Conservation (phyloP, 2,797 vertebrate genomes). For the Chloroceryle inda region DNA sequence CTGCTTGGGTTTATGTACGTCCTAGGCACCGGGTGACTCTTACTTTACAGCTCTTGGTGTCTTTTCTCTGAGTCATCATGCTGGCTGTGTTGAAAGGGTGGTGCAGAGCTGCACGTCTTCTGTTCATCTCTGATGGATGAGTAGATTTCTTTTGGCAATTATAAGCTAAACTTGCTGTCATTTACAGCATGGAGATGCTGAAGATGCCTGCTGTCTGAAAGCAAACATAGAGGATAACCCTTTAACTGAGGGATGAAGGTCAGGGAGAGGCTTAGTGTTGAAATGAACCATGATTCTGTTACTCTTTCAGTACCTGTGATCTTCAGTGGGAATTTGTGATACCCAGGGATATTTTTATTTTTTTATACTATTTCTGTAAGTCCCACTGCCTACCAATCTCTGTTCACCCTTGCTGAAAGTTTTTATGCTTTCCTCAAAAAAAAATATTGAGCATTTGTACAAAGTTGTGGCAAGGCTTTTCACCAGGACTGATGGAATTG, state of each 20-base stretch:
- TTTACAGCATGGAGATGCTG: background rate
- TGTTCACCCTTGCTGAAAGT: background rate
- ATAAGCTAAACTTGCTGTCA: background rate
- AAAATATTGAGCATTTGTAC: background rate
- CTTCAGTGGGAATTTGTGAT: background rate
- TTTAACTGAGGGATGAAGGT: background rate
- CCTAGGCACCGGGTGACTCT: background rate
- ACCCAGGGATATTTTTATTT: background rate
- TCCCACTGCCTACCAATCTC: background rate
- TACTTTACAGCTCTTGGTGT: background rate
- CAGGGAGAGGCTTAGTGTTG: background rate
- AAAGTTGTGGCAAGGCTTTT: background rate
- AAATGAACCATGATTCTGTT: background rate
- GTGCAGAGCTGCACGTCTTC: background rate
- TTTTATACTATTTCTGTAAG: background rate
- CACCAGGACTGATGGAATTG: background rate
- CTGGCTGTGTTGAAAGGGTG: background rate
- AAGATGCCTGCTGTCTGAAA: background rate
- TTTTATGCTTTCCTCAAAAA: background rate
- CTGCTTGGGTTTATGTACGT: rapidly evolving
- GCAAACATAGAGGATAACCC: background rate
- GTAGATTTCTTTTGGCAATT: background rate
- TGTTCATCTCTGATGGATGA: background rate
- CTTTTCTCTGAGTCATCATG: background rate
- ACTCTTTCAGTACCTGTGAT: background rate